Conservation (phyloP, 2,888 invertebrate species). For the Saturnia pavonia region DNA sequence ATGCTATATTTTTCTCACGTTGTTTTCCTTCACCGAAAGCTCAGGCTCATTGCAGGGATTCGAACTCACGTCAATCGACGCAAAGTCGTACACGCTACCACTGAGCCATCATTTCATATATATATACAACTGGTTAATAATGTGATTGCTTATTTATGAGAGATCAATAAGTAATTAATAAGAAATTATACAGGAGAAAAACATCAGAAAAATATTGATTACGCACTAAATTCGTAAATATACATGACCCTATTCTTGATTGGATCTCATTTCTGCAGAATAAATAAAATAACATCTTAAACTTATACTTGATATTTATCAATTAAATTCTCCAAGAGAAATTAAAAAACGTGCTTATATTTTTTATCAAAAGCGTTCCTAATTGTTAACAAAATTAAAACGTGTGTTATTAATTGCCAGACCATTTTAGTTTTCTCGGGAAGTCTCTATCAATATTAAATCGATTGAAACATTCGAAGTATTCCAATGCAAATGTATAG, state of each 20-base stretch:
- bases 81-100: too few species aligned
- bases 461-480: constrained; percentile 59
- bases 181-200: too few species aligned
- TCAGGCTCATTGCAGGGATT: too few species aligned
- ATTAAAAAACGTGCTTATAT: not conserved
- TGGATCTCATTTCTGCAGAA: not conserved
- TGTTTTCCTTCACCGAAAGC: too few species aligned
- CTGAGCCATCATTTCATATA: too few species aligned
- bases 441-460: constrained; percentile 54
- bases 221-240: not conserved
- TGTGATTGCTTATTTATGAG: too few species aligned
- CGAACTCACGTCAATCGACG: too few species aligned
- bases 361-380: not conserved
- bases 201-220: not conserved
- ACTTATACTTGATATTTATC: not conserved
- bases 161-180: too few species aligned
- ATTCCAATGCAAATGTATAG: constrained; percentile 61
- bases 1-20: too few species aligned
- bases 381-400: constrained; percentile 13
- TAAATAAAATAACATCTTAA: not conserved
- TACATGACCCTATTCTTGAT: not conserved
- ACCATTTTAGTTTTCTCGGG: constrained; percentile 44
- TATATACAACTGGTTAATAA: too few species aligned
- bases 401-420: constrained; percentile 39
- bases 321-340: not conserved